Evolutionary conservation across 1,140 invertebrate species (phyloP), one percentile per base, ranked within the genome.

Genomic region (Aradophagus sp.): DNA sequence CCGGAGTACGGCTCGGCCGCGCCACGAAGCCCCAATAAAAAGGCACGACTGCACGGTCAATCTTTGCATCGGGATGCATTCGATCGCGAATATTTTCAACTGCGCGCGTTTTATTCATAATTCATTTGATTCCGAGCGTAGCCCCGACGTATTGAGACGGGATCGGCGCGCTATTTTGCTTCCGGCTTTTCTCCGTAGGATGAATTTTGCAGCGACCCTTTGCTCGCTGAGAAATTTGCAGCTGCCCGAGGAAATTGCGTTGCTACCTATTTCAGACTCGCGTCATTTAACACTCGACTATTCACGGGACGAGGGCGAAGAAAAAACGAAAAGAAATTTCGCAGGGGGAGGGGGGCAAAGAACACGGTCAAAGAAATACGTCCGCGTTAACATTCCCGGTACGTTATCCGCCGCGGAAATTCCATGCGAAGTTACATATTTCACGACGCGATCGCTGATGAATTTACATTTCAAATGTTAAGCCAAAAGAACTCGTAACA

Each of bases 91-190:
- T 61, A 62, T 58, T 66, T 59, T 59, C 44, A 36, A 58, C 53
- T 59, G n/a, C n/a, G n/a, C n/a, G 38, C 52, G 48, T 53, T 67
- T 71, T 59, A 74, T 74, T 74, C 73, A 74, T 74, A 71, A 75
- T 75, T 75, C 73, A 72, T 68, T 48, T 32, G 53, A 58, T 47
- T 4, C 62, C 42, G 44, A 45, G 35, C 42, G 19, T 23, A 39
- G 38, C 19, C 20, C 20, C 56, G 58, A 58, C 36, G 67, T 61
- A 67, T 74, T 50, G 55, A 13, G 16, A 52, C 12, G 27, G 36
- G 36, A 65, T 71, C 41, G 62, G n/a, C n/a, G 32, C 23, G 15
- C 36, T 71, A 56, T 66, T 66, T 62, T 55, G 19, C 45, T 41
- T 62, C 53, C 62, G 48, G 66, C 70, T 56, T 59, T 67, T 53